Percentiles rank a stretch among this genome's conserved stretches.
Conservation (phyloP, 2,113 vertebrate species). For the Eretmochelys imbricata region DNA sequence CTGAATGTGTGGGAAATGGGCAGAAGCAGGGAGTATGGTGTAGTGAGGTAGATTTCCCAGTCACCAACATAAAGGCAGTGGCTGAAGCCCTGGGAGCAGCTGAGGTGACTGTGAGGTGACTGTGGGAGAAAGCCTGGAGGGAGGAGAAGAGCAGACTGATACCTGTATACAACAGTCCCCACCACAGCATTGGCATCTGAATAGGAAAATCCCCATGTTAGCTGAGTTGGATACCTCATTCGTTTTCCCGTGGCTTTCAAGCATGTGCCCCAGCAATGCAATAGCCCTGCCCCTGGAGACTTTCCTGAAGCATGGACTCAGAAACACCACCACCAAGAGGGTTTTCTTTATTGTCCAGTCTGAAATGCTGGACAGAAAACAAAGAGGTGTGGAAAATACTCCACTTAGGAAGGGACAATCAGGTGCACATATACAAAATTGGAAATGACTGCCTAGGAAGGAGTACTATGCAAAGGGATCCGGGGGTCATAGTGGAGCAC, state of each 20-base stretch:
- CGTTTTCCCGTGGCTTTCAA: not conserved
- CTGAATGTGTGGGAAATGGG: not conserved
- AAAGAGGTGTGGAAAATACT: too few relatives aligned
- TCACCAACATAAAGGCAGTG: not conserved
- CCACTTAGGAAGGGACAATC: too few relatives aligned
- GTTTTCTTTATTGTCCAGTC: too few relatives aligned
- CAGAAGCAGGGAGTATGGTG: not conserved
- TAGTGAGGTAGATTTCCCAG: not conserved
- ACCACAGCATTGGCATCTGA: not conserved
- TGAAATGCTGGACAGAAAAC: too few relatives aligned
- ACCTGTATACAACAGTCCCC: not conserved
- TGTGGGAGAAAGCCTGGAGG: not conserved
- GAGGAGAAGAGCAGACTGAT: not conserved
- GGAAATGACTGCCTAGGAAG: too few relatives aligned
- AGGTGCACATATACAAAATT: too few relatives aligned
- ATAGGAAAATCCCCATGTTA: not conserved
- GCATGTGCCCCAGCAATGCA: fast-evolving
- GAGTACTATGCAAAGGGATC: too few relatives aligned
- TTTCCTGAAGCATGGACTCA: too few relatives aligned
- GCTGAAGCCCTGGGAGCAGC: not conserved
- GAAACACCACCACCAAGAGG: too few relatives aligned
- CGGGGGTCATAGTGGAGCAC: too few relatives aligned
- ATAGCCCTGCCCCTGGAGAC: not conserved
- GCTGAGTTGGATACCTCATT: not conserved
- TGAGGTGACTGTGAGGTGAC: not conserved